Evolutionary conservation across 2,888 invertebrate species (phyloP).

Genomic region (Melanotus villosus): DNA sequence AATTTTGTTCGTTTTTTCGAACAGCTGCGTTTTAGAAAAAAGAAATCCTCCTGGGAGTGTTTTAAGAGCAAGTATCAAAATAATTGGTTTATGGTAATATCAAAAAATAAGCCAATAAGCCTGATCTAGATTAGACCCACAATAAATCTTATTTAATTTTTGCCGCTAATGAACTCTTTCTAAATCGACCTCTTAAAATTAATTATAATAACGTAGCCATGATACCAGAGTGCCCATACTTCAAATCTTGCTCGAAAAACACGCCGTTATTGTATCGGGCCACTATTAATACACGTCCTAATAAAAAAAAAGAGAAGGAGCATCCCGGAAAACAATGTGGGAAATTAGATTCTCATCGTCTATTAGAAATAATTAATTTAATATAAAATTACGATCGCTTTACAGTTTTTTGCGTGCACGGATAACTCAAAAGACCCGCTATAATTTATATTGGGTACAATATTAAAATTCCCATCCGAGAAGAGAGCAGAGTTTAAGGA

Average conservation of each 20-base stretch:
- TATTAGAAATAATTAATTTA: slow-evolving; percentile 60
- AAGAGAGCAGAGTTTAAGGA: too few relatives aligned
- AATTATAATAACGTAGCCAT: slow-evolving; percentile 36
- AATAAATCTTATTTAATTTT: slow-evolving; percentile 31
- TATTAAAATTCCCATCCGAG: slow-evolving; percentile 39
- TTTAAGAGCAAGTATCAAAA: neutral
- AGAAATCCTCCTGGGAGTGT: neutral
- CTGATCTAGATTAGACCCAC: slow-evolving; percentile 19
- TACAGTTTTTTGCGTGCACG: slow-evolving; percentile 34
- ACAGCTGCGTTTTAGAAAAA: neutral
- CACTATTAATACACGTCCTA: slow-evolving; percentile 38
- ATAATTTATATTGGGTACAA: slow-evolving; percentile 44
- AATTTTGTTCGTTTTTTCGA: neutral
- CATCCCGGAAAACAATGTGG: slow-evolving; percentile 51
- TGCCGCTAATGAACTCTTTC: slow-evolving; percentile 43
- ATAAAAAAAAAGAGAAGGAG: slow-evolving; percentile 36
- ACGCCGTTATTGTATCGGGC: slow-evolving; percentile 31
- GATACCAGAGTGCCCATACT: slow-evolving; percentile 9
- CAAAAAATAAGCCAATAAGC: slow-evolving; percentile 18
- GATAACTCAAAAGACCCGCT: slow-evolving; percentile 41
- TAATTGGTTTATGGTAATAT: slow-evolving; percentile 24
- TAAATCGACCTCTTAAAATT: slow-evolving; percentile 42
- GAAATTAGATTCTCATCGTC: slow-evolving; percentile 59
- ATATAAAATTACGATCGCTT: slow-evolving; percentile 48
- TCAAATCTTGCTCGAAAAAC: slow-evolving; percentile 7